Evolutionary conservation across 1,140 invertebrate genomes (phyloP).

Genomic region (Scaptomyza graminum): DNA sequence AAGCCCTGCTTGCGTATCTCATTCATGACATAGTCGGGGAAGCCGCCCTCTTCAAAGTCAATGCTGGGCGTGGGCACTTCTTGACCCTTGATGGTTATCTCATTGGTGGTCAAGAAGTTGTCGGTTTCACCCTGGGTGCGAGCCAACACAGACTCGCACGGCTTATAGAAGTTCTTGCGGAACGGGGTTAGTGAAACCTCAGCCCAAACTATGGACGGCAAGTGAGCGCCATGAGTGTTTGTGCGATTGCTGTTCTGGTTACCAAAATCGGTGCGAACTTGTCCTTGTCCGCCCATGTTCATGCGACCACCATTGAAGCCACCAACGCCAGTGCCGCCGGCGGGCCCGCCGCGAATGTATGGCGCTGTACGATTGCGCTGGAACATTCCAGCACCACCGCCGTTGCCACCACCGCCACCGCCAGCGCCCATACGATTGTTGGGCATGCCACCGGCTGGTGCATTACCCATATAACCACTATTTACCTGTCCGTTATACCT

Average conservation of each 20-base stretch:
- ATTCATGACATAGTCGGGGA: constrained; percentile 92
- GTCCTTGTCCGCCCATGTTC: constrained; percentile 50
- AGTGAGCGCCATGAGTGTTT: constrained; percentile 86
- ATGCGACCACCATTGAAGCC: constrained; percentile 49
- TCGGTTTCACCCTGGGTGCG: constrained; percentile 89
- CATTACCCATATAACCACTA: constrained; percentile 59
- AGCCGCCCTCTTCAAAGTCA: constrained; percentile 92
- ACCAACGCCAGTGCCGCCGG: constrained; percentile 20
- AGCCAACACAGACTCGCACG: constrained; percentile 89
- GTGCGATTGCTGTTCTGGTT: constrained; percentile 81
- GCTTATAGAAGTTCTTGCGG: constrained; percentile 96
- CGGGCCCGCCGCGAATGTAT: constrained; percentile 58
- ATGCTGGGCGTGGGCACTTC: constrained; percentile 92
- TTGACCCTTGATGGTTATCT: constrained; percentile 92
- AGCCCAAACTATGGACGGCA: constrained; percentile 92
- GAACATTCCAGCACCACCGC: constrained; percentile 53
- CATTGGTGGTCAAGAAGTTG: constrained; percentile 89
- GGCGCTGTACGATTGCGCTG: constrained; percentile 73
- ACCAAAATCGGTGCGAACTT: constrained; percentile 49
- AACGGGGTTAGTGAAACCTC: constrained; percentile 91
- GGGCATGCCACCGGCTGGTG: constrained; percentile 56
- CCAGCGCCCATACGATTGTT: constrained; percentile 68
- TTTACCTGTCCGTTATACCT: constrained; percentile 76
- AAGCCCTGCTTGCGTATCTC: constrained; percentile 93
- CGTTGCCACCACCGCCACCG: constrained; percentile 54